Percentiles rank a stretch among this genome's conserved stretches.
phyloP scores from a whole-genome alignment of 2,113 vertebrate species.

The Opisthocomus hoazin region DNA sequence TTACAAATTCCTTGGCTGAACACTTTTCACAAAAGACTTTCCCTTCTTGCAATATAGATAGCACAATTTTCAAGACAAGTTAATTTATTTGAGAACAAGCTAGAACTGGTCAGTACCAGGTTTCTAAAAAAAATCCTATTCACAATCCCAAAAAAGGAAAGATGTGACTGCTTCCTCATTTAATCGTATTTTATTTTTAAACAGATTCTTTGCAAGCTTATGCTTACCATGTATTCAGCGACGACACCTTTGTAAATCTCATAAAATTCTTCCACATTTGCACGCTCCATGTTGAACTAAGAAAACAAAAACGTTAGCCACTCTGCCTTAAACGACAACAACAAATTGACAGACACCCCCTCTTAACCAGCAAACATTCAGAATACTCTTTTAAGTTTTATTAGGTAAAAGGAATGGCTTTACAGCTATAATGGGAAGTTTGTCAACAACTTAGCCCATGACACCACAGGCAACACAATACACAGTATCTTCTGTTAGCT shows the following conservation, averaged over 20 bases:
- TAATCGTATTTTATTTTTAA: background rate
- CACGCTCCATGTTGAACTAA: slow-evolving; percentile 87
- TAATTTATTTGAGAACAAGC: background rate
- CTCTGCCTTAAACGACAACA: background rate
- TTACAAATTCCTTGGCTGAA: background rate
- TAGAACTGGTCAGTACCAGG: background rate
- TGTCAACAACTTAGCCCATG: background rate
- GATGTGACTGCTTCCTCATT: background rate
- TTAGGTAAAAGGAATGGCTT: background rate
- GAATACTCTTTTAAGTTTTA: background rate
- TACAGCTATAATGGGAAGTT: background rate
- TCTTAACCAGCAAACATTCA: background rate
- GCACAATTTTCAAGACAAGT: background rate
- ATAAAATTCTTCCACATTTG: slow-evolving; percentile 91
- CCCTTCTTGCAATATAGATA: background rate
- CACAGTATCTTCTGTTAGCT: background rate
- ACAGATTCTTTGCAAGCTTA: background rate
- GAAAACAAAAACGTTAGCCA: background rate
- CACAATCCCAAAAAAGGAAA: background rate
- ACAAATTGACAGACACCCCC: background rate
- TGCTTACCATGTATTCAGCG: slow-evolving; percentile 87
- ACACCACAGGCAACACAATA: background rate
- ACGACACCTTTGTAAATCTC: slow-evolving; percentile 94
- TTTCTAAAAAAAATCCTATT: background rate
- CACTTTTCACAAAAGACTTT: background rate